phyloP scores from a whole-genome alignment of 2,797 vertebrate species.

The Eidolon dupreanum region DNA sequence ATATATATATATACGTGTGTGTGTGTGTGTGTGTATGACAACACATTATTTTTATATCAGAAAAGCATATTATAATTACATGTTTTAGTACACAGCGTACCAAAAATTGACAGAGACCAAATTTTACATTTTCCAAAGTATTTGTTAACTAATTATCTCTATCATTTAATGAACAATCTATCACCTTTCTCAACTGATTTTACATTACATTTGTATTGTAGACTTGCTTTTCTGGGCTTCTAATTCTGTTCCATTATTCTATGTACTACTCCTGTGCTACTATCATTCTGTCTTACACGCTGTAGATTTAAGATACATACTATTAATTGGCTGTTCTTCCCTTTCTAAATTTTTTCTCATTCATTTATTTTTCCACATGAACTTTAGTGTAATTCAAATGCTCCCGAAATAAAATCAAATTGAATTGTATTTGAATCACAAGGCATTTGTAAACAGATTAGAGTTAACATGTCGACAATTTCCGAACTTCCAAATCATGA shows the following conservation, averaged over 20 bases:
- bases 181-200: not conserved
- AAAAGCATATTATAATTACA: not conserved
- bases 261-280: not conserved
- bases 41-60: not conserved
- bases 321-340: not conserved
- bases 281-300: not conserved
- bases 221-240: not conserved
- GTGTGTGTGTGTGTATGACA: too few relatives aligned
- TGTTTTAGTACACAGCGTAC: not conserved
- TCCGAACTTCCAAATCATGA: not conserved
- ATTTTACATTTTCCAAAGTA: constrained; percentile 12
- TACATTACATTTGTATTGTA: not conserved
- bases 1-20: too few relatives aligned
- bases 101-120: not conserved
- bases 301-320: not conserved
- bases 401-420: constrained; percentile 34
- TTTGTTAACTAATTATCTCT: constrained; percentile 1
- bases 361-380: constrained; percentile 10
- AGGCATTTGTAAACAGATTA: not conserved
- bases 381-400: not conserved
- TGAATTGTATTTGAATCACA: not conserved
- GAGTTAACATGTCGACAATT: not conserved
- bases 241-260: not conserved
- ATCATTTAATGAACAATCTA: not conserved
- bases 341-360: not conserved